A percentile compares a stretch with the other conserved stretches of the same genome.
Conservation (phyloP, 2,888 invertebrate species). For the Lomographa bimaculata region DNA sequence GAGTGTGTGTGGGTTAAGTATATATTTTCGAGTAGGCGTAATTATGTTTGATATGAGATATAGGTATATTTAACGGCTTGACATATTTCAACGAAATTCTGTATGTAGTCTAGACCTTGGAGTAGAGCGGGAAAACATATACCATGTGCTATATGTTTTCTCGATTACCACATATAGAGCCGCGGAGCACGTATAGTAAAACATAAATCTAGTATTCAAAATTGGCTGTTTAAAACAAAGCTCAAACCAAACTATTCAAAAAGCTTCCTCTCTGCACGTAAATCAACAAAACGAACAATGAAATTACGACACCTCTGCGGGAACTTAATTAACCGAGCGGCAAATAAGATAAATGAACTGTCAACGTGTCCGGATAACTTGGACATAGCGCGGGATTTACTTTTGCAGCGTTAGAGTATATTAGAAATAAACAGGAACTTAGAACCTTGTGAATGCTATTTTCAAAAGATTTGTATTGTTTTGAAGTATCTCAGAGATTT, state of each 20-base stretch:
- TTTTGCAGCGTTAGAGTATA: slow-evolving; percentile 21
- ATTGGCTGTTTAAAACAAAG: neutral
- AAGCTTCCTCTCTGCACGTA: slow-evolving; percentile 30
- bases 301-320: slow-evolving; percentile 65
- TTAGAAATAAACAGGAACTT: slow-evolving; percentile 19
- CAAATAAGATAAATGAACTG: slow-evolving; percentile 79
- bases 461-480: neutral
- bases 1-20: too few relatives aligned
- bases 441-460: neutral
- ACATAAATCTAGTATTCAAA: too few relatives aligned
- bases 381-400: slow-evolving; percentile 42
- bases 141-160: too few relatives aligned
- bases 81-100: too few relatives aligned
- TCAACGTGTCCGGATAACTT: slow-evolving; percentile 56
- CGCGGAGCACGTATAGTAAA: too few relatives aligned
- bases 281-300: slow-evolving; percentile 65
- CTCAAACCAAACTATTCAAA: slow-evolving; percentile 4
- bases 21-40: too few relatives aligned
- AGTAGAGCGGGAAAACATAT: too few relatives aligned
- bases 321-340: slow-evolving; percentile 73
- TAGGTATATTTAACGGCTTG: too few relatives aligned
- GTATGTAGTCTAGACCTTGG: too few relatives aligned
- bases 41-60: too few relatives aligned
- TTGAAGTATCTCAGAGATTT: too few relatives aligned
- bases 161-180: too few relatives aligned